These are phyloP conservation scores for Prosopocoilus inquinatus DNA, from an alignment of 2,888 invertebrate species.

Conservation along the genomic window DNA sequence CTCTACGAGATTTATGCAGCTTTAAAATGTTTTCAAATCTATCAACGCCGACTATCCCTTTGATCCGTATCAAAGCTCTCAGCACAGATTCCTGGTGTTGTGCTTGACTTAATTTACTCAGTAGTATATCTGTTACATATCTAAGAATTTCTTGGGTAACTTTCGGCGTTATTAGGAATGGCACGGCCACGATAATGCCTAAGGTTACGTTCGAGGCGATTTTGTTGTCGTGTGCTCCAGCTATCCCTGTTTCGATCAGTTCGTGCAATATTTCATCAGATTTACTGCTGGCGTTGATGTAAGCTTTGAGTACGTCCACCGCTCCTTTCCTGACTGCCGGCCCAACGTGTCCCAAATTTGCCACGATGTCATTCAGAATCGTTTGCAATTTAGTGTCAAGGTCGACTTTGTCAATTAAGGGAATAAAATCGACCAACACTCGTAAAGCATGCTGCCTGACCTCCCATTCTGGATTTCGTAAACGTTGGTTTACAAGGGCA, in stretches of 20 bases:
- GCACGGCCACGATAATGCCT: constrained; percentile 64
- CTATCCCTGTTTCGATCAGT: constrained; percentile 65
- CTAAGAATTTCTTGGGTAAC: constrained; percentile 52
- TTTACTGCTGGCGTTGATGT: constrained; percentile 66
- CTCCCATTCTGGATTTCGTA: constrained; percentile 80
- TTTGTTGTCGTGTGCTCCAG: constrained; percentile 57
- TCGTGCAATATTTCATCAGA: constrained; percentile 66
- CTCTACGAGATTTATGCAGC: constrained; percentile 50
- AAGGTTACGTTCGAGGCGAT: constrained; percentile 60
- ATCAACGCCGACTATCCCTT: constrained; percentile 64
- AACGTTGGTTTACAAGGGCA: constrained; percentile 67
- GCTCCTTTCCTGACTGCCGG: constrained; percentile 80
- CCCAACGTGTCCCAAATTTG: constrained; percentile 76
- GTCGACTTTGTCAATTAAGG: constrained; percentile 63
- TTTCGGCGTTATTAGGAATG: constrained; percentile 60
- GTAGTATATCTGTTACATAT: constrained; percentile 46
- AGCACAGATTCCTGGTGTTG: constrained; percentile 63
- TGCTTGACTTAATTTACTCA: constrained; percentile 51
- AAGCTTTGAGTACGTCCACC: constrained; percentile 71
- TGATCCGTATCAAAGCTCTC: constrained; percentile 67
- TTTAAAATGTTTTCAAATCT: constrained; percentile 59
- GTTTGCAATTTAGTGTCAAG: constrained; percentile 67
- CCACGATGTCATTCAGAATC: constrained; percentile 67
- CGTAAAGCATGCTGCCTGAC: constrained; percentile 79
- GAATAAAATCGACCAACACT: constrained; percentile 75